Evolutionary conservation across 2,888 invertebrate species (phyloP), one percentile per base, ranked within the genome.

Genomic region (Sylvicola cinctus): DNA sequence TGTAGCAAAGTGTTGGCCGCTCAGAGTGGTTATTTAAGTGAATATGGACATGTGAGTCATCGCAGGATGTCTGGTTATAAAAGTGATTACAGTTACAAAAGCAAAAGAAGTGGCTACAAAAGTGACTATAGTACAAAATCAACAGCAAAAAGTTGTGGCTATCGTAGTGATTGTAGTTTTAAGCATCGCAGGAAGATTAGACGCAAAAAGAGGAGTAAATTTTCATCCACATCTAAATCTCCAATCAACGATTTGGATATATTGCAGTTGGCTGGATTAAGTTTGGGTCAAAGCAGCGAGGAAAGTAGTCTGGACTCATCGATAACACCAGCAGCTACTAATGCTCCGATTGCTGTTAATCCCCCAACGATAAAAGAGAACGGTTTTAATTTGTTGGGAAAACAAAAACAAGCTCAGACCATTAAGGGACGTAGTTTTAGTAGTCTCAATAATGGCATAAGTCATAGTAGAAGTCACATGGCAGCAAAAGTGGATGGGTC

Each of bases 161-260:
- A 38, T 35, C 55, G 55, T 26, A 33, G 41, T 35, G 40, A 39
- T 37, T 33, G 39, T 35, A 48, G 62, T 42, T 61, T 60, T 48
- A 54, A 63, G 36, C 40, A 37, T 34, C 51, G 63, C 29, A 58
- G 61, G 41, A 66, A 51, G 37, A 41, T 50, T 34, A 46, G 55
- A 4, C 46, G 53, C 16, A 54, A 54, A 35, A 46, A 54, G 3
- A 33, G 38, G 15, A 27, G 25, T 5, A 36, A 35, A 32, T 35
- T 33, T 6, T 13, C 29, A 13, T 26, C 35, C 3, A 31, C 38
- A 13, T 43, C 46, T 6, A 66, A 64, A 46, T 60, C 66, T 42
- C 60, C 67, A 41, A 61, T 64, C 8, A 63, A 63, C 2, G 70
- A 70, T 36, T 67, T 66, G 50, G 70, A 70, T 44, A 68, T 70